A percentile compares a stretch with the other conserved stretches of the same genome.
Evolutionary conservation across 2,113 vertebrate genomes (phyloP).

Genomic region (Salvelinus fontinalis): DNA sequence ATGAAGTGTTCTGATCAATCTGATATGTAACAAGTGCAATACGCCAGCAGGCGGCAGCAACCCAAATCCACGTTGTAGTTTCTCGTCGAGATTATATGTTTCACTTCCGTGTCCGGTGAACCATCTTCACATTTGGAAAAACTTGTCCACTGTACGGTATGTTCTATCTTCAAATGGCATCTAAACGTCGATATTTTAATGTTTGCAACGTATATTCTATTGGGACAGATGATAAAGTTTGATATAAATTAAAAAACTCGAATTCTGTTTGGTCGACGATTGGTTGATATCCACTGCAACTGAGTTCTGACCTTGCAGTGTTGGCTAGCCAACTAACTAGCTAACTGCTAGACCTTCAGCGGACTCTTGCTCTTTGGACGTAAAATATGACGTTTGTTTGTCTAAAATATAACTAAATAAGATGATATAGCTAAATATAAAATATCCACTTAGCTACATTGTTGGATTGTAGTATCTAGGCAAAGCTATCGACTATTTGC

Average conservation of each 20-base stretch:
- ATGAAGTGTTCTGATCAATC: too few relatives aligned
- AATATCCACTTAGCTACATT: too few relatives aligned
- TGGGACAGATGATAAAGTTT: not conserved
- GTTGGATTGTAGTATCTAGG: too few relatives aligned
- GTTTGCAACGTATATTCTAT: not conserved
- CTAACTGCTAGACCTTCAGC: not conserved
- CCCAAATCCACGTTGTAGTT: not conserved
- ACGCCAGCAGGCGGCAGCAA: not conserved
- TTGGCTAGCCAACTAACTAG: not conserved
- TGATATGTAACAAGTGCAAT: too few relatives aligned
- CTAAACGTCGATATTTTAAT: not conserved
- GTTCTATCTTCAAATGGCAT: not conserved
- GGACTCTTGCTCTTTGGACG: too few relatives aligned
- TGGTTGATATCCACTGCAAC: not conserved
- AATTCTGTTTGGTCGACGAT: not conserved
- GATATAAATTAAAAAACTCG: not conserved
- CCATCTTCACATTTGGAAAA: constrained; percentile 34
- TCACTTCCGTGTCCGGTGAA: constrained; percentile 32
- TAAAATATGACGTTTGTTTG: too few relatives aligned
- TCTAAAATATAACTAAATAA: too few relatives aligned
- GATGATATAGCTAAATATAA: too few relatives aligned
- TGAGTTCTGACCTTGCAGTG: not conserved
- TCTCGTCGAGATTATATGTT: constrained; percentile 15
- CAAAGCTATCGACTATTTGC: too few relatives aligned
- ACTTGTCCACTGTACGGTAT: constrained; percentile 24